Conservation (phyloP, 1,140 invertebrate genomes). For the Drosophila suzukii region DNA sequence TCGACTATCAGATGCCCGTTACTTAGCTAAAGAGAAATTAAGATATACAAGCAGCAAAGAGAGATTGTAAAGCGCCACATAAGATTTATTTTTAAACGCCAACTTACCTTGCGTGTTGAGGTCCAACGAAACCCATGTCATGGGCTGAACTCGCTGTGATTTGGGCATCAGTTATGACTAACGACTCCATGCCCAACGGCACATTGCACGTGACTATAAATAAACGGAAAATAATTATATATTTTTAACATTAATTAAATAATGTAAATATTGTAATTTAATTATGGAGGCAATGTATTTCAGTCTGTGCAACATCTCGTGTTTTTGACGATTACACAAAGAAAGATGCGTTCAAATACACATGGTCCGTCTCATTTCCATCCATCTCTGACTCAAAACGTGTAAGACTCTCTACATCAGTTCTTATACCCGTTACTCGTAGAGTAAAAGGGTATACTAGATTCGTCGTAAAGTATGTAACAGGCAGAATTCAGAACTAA, state of each 20-base stretch:
- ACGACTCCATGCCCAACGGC: slow-evolving; percentile 96
- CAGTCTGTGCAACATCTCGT: slow-evolving; percentile 41
- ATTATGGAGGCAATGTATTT: slow-evolving; percentile 39
- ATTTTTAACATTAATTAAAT: slow-evolving; percentile 53
- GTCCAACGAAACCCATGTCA: slow-evolving; percentile 95
- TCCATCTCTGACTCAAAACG: not conserved
- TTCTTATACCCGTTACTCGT: too few relatives aligned
- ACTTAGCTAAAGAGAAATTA: too few relatives aligned
- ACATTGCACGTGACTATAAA: slow-evolving; percentile 91
- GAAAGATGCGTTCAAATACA: not conserved
- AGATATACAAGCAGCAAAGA: too few relatives aligned
- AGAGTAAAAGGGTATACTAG: too few relatives aligned
- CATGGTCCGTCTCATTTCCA: slow-evolving; percentile 39
- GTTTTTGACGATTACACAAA: slow-evolving; percentile 32
- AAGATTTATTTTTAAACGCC: not conserved
- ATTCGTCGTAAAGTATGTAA: too few relatives aligned
- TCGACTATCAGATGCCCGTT: too few relatives aligned
- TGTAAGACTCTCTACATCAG: slow-evolving; percentile 16
- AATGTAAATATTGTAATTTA: slow-evolving; percentile 7
- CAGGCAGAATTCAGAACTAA: too few relatives aligned
- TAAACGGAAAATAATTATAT: slow-evolving; percentile 17
- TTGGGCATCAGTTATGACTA: slow-evolving; percentile 93
- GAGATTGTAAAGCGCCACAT: too few relatives aligned
- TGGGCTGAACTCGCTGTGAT: slow-evolving; percentile 95
- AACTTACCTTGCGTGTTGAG: slow-evolving; percentile 92